Conservation (phyloP, 2,113 vertebrate species). For the Myanophis thanlyinensis region DNA sequence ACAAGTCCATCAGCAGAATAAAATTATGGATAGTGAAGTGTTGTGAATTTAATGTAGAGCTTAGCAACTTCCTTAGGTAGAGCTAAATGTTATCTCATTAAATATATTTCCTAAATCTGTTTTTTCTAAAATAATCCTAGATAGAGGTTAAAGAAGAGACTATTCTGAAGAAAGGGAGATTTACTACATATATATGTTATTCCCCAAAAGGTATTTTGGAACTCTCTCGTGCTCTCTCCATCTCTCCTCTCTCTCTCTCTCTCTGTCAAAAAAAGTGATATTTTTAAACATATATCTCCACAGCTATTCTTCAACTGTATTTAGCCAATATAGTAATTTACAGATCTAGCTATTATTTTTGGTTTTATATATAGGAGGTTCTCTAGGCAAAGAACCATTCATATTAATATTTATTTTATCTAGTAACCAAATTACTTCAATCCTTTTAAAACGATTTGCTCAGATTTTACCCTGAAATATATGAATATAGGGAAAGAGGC, state of each 20-base stretch:
- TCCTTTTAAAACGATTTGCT: slow-evolving; percentile 47
- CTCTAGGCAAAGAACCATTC: slow-evolving; percentile 56
- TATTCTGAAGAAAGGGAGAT: background rate
- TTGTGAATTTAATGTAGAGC: slow-evolving; percentile 52
- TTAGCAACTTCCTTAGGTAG: slow-evolving; percentile 47
- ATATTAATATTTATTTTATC: slow-evolving; percentile 69
- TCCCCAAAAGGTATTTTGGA: background rate
- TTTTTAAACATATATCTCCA: slow-evolving; percentile 14
- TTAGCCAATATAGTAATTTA: slow-evolving; percentile 62
- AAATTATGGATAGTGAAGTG: slow-evolving; percentile 36
- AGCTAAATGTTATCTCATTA: background rate
- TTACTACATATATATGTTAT: background rate
- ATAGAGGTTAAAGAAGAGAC: too few species aligned
- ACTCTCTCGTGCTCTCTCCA: too few species aligned
- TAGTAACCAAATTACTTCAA: slow-evolving; percentile 52
- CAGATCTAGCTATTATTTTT: slow-evolving; percentile 62
- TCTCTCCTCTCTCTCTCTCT: background rate
- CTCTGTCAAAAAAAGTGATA: background rate
- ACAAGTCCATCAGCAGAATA: background rate
- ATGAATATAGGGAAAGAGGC: background rate
- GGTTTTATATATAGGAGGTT: slow-evolving; percentile 64
- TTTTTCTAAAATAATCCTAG: background rate
- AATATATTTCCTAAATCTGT: background rate
- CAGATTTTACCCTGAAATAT: slow-evolving; percentile 11
- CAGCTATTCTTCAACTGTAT: slow-evolving; percentile 70